These are phyloP conservation scores for Cheirogaleus major DNA, from an alignment of 2,797 vertebrate genomes.

Conservation along the genomic window DNA sequence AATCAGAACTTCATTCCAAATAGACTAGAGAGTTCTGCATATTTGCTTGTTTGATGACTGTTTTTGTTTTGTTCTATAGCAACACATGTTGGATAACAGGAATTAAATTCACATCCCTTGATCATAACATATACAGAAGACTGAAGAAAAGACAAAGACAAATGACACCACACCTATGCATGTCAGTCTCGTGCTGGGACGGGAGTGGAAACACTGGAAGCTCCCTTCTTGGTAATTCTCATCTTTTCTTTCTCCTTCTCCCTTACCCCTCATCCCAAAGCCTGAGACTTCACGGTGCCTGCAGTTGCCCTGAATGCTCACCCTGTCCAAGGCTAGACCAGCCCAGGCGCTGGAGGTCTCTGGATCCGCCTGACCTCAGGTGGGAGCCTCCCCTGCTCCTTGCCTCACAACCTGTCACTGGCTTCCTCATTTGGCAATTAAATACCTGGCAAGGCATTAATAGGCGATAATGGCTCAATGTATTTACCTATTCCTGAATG, in stretches of 20 bases:
- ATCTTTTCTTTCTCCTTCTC: background rate
- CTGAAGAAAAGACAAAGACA: background rate
- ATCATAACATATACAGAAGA: background rate
- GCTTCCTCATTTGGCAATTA: background rate
- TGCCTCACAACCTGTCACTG: background rate
- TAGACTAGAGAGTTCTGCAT: no score
- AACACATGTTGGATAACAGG: background rate
- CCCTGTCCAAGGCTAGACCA: background rate
- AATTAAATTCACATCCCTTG: background rate
- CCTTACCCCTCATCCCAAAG: background rate
- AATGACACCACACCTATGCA: accelerated
- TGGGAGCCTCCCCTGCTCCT: background rate
- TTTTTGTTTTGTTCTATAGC: background rate
- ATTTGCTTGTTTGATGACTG: background rate
- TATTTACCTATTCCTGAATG: no score
- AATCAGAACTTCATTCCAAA: background rate
- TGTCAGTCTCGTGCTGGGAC: accelerated
- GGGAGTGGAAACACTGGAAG: background rate
- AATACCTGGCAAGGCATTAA: background rate
- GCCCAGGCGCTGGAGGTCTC: background rate
- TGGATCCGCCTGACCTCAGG: no score
- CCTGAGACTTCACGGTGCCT: background rate
- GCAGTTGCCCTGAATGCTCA: background rate
- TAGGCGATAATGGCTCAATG: accelerated
- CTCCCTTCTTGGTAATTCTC: background rate